Conservation (phyloP, 2,888 invertebrate genomes). For the Lasioglossum vierecki region DNA sequence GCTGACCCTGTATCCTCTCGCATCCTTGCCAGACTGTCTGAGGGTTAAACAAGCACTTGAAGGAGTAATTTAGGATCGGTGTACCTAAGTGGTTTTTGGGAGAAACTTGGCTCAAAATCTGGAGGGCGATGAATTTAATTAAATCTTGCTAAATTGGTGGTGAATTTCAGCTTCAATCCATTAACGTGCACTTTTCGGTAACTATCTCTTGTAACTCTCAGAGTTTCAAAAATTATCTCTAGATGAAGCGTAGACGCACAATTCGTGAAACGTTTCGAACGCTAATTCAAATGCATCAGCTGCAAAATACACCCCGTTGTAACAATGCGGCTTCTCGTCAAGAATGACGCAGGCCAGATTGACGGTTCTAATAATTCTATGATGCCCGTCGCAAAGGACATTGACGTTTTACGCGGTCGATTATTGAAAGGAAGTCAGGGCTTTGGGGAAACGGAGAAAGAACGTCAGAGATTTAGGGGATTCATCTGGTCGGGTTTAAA, state of each 20-base stretch:
- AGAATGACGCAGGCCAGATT: background rate
- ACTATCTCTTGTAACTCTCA: background rate
- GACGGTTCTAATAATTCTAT: background rate
- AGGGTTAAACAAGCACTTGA: background rate
- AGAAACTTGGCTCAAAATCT: background rate
- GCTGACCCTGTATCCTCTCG: background rate
- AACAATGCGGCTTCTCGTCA: background rate
- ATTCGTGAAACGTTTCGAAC: background rate
- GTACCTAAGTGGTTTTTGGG: conserved; percentile 4
- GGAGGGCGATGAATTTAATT: background rate
- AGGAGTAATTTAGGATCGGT: conserved; percentile 2
- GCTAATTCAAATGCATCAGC: background rate
- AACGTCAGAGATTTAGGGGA: conserved; percentile 10
- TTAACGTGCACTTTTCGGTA: background rate
- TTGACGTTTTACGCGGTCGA: background rate
- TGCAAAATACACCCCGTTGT: background rate
- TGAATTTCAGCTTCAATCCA: background rate
- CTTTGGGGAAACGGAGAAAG: background rate
- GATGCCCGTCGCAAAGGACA: background rate
- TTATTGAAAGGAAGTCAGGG: background rate
- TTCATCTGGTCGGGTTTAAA: conserved; percentile 17
- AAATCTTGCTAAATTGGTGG: background rate
- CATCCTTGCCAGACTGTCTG: background rate
- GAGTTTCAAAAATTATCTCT: background rate
- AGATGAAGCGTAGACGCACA: background rate